Evolutionary conservation across 2,888 invertebrate genomes (phyloP).

Genomic region (Apamea monoglypha): DNA sequence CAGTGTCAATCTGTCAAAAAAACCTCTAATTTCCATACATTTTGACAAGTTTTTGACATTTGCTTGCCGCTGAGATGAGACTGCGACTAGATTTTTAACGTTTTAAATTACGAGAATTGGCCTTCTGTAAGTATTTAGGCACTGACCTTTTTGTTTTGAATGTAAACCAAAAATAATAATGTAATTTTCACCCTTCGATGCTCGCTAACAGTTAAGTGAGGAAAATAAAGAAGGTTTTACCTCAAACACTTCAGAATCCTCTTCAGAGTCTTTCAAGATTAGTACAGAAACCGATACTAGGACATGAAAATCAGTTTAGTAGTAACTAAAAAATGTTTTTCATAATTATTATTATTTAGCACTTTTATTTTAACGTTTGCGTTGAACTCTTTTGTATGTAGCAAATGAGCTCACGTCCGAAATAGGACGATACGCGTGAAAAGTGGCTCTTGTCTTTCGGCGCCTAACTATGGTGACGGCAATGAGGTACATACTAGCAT

Average conservation of each 20-base stretch:
- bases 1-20: no score
- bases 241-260: no score
- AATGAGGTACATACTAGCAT: not conserved
- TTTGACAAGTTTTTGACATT: no score
- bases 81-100: no score
- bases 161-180: not conserved
- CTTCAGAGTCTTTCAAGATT: no score
- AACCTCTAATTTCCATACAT: no score
- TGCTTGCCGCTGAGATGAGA: no score
- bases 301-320: not conserved
- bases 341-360: not conserved
- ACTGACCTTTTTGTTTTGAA: not conserved
- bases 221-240: no score
- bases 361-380: constrained; percentile 10
- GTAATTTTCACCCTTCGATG: rapidly evolving
- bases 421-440: not conserved
- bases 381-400: constrained; percentile 54
- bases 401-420: no score
- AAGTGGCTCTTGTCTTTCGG: not conserved
- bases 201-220: no score
- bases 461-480: not conserved
- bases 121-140: not conserved
- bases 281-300: not conserved
- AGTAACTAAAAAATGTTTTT: no score
- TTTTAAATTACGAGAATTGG: no score